Base-by-base conservation (phyloP, 2,888 invertebrate species). In the Sinopyrophorus schimmeli region DNA sequence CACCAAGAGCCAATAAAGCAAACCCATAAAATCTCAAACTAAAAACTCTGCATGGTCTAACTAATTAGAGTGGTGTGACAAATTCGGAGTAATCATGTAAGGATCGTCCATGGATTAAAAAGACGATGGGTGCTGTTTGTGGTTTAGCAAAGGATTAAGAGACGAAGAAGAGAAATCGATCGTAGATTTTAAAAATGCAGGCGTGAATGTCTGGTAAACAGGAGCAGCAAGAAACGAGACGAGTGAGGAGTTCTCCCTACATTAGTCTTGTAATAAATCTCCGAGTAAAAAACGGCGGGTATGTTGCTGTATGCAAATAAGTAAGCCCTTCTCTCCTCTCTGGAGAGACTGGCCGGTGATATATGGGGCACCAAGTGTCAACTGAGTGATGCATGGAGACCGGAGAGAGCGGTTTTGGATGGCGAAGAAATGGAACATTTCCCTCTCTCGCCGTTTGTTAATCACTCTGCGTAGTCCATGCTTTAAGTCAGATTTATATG, bases 331-430 rank as follows among this genome's bases (percentile, higher is more conserved):
- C 53, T 54, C 56, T 55, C 59, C 55, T 59, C 53, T 47, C 54
- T 46, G 49, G 54, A 55, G 59, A 59, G 61, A 57, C 65, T 61
- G 66, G 65, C 58, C 64, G 66, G 75, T 75, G 75, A 75, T 74
- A 74, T 74, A 75, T 74, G 73, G 74, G 73, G 71, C 74, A 73
- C 71, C 72, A 70, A 72, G 73, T 74, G 75, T 74, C 75, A 74
- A 71, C 70, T 68, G 72, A 65, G 74, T 75, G 75, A 75, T 74
- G 74, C 73, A 75, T 74, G 71, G 74, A 70, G 68, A 69, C 58
- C 54, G 52, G 52, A 55, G 55, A 58, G 54, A 56, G 54, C 53
- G 53, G 58, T 53, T 55, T 58, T 47, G 53, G 52, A 53, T 42
- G 47, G 53, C 54, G 53, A 58, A 58, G 58, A 54, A 58, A 56